Evolutionary conservation across 1,140 invertebrate species (phyloP).

Genomic region (Solen grandis): DNA sequence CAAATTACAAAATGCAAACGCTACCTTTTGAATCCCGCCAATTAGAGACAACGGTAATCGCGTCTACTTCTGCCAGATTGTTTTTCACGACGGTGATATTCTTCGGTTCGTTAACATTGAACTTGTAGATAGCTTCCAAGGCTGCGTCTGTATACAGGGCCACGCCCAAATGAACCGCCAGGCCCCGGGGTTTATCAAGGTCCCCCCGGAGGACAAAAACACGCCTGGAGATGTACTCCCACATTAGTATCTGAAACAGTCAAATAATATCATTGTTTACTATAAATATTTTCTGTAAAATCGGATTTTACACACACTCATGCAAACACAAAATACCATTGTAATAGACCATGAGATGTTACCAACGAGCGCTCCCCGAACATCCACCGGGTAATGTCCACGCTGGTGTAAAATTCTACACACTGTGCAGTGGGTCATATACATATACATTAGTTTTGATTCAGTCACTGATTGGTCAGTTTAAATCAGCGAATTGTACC

Average conservation of each 20-base stretch:
- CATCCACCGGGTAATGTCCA: no score
- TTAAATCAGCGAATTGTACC: no score
- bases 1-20: background rate
- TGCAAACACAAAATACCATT: no score
- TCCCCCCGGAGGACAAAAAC: constrained; percentile 49
- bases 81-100: constrained; percentile 44
- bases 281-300: no score
- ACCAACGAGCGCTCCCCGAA: no score
- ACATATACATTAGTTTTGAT: no score
- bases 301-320: no score
- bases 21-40: constrained; percentile 60
- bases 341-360: no score
- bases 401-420: no score
- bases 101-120: constrained; percentile 33
- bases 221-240: background rate
- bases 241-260: constrained; percentile 54
- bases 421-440: no score
- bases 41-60: constrained; percentile 63
- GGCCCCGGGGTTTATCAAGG: constrained; percentile 85
- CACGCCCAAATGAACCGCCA: constrained; percentile 91
- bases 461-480: no score
- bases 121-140: constrained; percentile 82
- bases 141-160: constrained; percentile 94
- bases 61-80: constrained; percentile 55
- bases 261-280: no score